Base-by-base conservation (phyloP, 1,140 invertebrate genomes). In the Drosophila murphyi region DNA sequence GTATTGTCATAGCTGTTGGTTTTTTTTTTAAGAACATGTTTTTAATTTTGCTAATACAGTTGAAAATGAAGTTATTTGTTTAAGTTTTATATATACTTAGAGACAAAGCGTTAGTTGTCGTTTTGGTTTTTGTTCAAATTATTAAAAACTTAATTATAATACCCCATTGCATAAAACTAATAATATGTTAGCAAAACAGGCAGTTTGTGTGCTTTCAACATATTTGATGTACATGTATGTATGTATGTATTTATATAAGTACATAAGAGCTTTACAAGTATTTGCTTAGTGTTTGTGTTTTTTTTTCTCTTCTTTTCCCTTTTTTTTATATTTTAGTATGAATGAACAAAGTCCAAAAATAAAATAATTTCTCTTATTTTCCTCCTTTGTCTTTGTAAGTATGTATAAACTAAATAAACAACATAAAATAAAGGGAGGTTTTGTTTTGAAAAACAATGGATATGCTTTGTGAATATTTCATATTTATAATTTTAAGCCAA, bases 381-480 rank as follows among this genome's bases (percentile, higher is more conserved):
- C 32, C 56, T 45, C 47, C 54, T 65, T 75, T 62, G 65, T 57
- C 32, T 41, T 76, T 57, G 57, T 55, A 43, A 65, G 56, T 47
- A 37, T 59, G 59, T 82, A 79, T 70, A 34, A 71, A 77, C 70
- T 64, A 82, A 70, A 77, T 78, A 64, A 78, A 77, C 79, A 73
- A 88, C 76, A 52, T 79, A 73, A 64, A 70, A 39, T 59, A 78
- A 64, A 35, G 39, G 72, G 51, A 54, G 54, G 78, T 76, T 60
- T 56, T 87, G 83, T 83, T 88, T 88, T 88, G 55, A 88, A 89
- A 89, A 88, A 88, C 83, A 83, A 89, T 88, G 83, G 83, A 88
- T 88, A 88, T 88, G 83, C 83, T 80, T 80, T 78, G 71, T 87
- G 76, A 87, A 83, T 87, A 80, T 69, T 77, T 80, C 51, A 68